These are phyloP conservation scores for Acanthopleura granulata DNA, from an alignment of 2,888 invertebrate genomes.

Conservation along the genomic window DNA sequence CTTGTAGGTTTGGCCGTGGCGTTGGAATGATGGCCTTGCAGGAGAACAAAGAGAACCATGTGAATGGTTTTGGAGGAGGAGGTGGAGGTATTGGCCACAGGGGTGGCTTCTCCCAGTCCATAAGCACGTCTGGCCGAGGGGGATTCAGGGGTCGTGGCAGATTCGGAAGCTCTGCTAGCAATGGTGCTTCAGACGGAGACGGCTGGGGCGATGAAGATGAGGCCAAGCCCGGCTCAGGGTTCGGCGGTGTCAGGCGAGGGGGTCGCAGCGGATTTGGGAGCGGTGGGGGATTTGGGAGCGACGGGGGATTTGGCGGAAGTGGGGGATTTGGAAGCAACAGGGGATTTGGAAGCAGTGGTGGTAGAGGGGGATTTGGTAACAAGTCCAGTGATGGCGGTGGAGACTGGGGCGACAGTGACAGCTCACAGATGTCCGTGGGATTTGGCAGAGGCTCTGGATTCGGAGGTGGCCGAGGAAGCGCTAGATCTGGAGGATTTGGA, in stretches of 20 bases:
- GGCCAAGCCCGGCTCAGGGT: background rate
- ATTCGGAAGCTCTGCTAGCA: too few species aligned
- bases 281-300: background rate
- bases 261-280: background rate
- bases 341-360: conserved; percentile 4
- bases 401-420: background rate
- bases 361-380: background rate
- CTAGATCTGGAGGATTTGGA: background rate
- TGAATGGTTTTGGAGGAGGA: too few species aligned
- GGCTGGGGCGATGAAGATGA: background rate
- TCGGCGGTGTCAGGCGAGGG: background rate
- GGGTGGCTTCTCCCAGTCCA: too few species aligned
- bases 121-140: too few species aligned
- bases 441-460: background rate
- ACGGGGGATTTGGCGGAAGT: background rate
- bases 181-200: too few species aligned
- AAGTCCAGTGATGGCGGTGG: background rate
- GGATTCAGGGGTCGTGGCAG: too few species aligned
- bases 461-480: background rate
- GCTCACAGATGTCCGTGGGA: background rate
- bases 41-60: too few species aligned
- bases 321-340: background rate
- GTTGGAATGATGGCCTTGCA: too few species aligned
- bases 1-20: too few species aligned
- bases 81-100: too few species aligned